Percentiles rank a stretch among this genome's conserved stretches.
Conservation (phyloP, 2,797 vertebrate species). For the Labroides dimidiatus region DNA sequence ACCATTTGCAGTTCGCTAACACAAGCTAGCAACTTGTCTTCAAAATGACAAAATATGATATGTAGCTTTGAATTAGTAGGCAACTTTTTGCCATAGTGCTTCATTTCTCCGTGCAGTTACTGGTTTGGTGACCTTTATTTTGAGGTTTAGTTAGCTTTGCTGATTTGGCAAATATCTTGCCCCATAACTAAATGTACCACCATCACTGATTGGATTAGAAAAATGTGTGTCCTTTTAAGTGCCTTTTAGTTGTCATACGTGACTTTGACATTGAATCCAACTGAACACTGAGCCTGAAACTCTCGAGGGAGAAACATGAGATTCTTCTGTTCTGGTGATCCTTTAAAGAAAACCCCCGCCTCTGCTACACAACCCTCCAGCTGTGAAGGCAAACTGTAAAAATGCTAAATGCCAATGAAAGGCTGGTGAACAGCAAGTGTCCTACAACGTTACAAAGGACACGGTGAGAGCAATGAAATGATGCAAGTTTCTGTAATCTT, state of each 20-base stretch:
- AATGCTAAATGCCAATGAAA: conserved; percentile 49
- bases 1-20: too few relatives aligned
- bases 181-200: too few relatives aligned
- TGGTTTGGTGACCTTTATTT: too few relatives aligned
- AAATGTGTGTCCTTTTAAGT: too few relatives aligned
- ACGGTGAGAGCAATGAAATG: conserved; percentile 15
- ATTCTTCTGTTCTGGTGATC: not conserved
- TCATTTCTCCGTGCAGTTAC: too few relatives aligned
- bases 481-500: conserved; percentile 63
- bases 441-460: conserved; percentile 43
- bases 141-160: too few relatives aligned
- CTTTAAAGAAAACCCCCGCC: not conserved
- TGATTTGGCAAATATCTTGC: too few relatives aligned
- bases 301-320: not conserved
- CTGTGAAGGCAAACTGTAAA: conserved; percentile 24
- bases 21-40: too few relatives aligned
- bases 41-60: too few relatives aligned
- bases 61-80: too few relatives aligned
- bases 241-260: not conserved
- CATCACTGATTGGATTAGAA: too few relatives aligned
- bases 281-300: not conserved
- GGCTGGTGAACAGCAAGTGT: conserved; percentile 32
- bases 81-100: too few relatives aligned
- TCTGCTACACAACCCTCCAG: not conserved
- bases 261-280: not conserved